A percentile compares a stretch with the other conserved stretches of the same genome.
Conservation (phyloP, 2,113 vertebrate genomes). For the Anguilla rostrata region DNA sequence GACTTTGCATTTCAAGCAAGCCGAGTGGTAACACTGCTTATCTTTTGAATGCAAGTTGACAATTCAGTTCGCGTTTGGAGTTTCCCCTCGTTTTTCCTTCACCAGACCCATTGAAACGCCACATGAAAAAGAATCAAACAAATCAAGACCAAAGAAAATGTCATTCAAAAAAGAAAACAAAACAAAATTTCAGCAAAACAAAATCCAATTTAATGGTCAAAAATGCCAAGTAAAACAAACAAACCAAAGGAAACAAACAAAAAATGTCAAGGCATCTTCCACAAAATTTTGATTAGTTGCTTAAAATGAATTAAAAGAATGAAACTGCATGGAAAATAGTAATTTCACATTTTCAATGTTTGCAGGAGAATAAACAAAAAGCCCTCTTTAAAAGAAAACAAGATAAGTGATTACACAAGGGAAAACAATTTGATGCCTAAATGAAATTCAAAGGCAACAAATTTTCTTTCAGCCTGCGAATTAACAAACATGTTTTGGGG, state of each 20-base stretch:
- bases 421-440: conserved; percentile 76
- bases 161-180: conserved; percentile 79
- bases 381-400: conserved; percentile 55
- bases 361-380: conserved; percentile 40
- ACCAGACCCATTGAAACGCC: too few relatives aligned
- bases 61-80: background rate
- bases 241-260: conserved; percentile 65
- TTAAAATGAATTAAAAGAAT: conserved; percentile 62
- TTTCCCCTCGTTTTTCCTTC: background rate
- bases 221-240: conserved; percentile 76
- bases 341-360: conserved; percentile 18
- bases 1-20: background rate
- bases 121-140: background rate
- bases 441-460: conserved; percentile 47
- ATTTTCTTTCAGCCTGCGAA: background rate
- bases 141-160: conserved; percentile 62
- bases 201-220: conserved; percentile 90
- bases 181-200: conserved; percentile 83
- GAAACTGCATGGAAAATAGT: conserved; percentile 30
- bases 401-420: conserved; percentile 67
- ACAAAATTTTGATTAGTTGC: conserved; percentile 68
- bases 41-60: background rate
- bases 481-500: background rate
- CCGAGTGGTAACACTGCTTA: background rate
- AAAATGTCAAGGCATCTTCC: conserved; percentile 77